Evolutionary conservation across 2,797 vertebrate genomes (phyloP).

Genomic region (Miichthys miiuy): DNA sequence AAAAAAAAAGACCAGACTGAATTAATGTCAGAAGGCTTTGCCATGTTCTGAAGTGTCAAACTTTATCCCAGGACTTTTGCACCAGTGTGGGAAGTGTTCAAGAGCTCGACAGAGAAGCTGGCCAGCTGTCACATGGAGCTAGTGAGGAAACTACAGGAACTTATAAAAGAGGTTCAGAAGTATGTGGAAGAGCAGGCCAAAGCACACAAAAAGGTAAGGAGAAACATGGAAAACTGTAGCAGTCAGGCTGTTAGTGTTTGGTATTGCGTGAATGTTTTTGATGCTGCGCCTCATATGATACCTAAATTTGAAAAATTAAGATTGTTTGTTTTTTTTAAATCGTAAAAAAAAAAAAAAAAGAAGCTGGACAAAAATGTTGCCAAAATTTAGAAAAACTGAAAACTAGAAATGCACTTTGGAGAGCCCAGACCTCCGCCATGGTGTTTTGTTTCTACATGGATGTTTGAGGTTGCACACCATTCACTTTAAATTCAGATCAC

Average conservation of each 20-base stretch:
- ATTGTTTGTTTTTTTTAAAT: not conserved
- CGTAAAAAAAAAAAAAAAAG: not conserved
- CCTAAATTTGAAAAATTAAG: not conserved
- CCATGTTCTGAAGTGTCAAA: not conserved
- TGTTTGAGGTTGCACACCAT: too few relatives aligned
- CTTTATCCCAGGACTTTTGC: constrained; percentile 89
- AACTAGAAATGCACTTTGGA: too few relatives aligned
- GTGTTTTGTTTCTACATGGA: too few relatives aligned
- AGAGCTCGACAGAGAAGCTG: constrained; percentile 95
- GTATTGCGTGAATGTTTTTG: not conserved
- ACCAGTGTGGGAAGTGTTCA: constrained; percentile 97
- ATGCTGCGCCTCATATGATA: not conserved
- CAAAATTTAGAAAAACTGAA: too few relatives aligned
- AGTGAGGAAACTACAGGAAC: constrained; percentile 94
- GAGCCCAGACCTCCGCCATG: too few relatives aligned
- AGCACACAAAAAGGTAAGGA: constrained; percentile 95
- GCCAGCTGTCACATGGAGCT: constrained; percentile 96
- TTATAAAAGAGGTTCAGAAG: constrained; percentile 98
- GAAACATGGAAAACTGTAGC: not conserved
- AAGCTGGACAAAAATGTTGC: not conserved
- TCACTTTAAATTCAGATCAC: too few relatives aligned
- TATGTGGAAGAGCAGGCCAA: constrained; percentile 98
- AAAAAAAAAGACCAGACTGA: not conserved
- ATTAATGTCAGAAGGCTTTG: not conserved
- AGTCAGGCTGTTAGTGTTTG: too few relatives aligned